Evolutionary conservation across 2,888 invertebrate genomes (phyloP), one percentile per base, ranked within the genome.

Genomic region (Aphrophora alni): DNA sequence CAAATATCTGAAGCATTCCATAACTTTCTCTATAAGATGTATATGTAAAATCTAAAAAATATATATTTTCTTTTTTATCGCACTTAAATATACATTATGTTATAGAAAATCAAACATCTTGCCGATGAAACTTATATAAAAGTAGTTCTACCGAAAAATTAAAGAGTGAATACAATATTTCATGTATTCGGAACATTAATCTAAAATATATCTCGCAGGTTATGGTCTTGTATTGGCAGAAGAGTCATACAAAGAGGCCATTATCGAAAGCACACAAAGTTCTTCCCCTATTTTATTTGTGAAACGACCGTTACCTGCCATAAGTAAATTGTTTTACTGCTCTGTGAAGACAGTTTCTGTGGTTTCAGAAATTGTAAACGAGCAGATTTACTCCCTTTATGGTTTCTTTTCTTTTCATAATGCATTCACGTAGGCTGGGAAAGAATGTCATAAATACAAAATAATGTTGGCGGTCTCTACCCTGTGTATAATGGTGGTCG

Each of bases 241-340:
- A 44, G 44, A 44, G 44, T 14, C 44, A 44, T 44, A 44, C 12
- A 44, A 59, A 59, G 59, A 21, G 59, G 21, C 59, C 59, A 59
- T 59, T 59, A 59, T 21, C n/a, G 59, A 59, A 10, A 10, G 21
- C 59, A 21, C 59, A 59, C 59, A 59, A 59, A 59, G 21, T 59
- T n/a, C 14, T 14, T 59, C 59, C 59, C 59, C 59, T 59, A 59
- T 59, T n/a, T 59, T 59, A 59, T 44, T 44, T 14, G 44, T 14
- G 33, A 14, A 44, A 59, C 59, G 59, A 8, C 59, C 59, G 59
- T 59, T 59, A 59, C 59, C 59, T 59, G 59, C n/a, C 59, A 59
- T 59, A 59, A 59, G 59, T 59, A 59, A 59, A 59, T 59, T 59
- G 59, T 59, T 59, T 59, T 59, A 59, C 59, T 5, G 59, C 59